phyloP scores from a whole-genome alignment of 2,113 vertebrate species.

The Barbus barbus region DNA sequence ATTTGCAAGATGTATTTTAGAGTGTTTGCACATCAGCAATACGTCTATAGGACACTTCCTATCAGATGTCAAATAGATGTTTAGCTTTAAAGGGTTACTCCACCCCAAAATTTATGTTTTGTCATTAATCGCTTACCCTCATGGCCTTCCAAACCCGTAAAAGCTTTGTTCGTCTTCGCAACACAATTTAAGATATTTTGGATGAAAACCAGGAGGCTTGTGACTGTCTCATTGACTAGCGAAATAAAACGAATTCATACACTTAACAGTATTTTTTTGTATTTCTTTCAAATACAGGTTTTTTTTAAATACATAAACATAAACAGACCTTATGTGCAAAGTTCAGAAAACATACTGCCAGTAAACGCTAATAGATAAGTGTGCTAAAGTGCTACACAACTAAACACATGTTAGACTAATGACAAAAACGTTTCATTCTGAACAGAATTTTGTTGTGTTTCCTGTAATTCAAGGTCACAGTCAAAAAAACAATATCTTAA shows the following conservation, averaged over 20 bases:
- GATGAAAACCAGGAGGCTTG: no score
- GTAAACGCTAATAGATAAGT: background rate
- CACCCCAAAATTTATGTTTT: no score
- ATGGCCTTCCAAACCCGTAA: no score
- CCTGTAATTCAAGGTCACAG: background rate
- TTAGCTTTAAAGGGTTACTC: no score
- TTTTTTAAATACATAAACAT: constrained; percentile 6
- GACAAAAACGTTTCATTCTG: background rate
- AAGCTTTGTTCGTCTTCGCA: no score
- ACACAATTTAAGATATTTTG: no score
- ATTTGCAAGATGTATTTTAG: no score
- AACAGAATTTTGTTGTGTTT: background rate
- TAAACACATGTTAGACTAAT: background rate
- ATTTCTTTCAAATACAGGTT: constrained; percentile 5
- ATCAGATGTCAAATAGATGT: no score
- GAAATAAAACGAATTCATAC: background rate
- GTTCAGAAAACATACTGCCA: background rate
- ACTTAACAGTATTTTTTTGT: background rate
- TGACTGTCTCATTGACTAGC: no score
- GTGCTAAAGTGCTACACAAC: constrained; percentile 29
- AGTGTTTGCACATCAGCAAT: no score
- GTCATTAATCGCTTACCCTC: no score
- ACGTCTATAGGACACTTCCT: no score
- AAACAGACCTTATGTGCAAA: constrained; percentile 10
- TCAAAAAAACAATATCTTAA: background rate